These are phyloP conservation scores for Poecilia wingei DNA, from an alignment of 2,797 vertebrate species.

Conservation along the genomic window DNA sequence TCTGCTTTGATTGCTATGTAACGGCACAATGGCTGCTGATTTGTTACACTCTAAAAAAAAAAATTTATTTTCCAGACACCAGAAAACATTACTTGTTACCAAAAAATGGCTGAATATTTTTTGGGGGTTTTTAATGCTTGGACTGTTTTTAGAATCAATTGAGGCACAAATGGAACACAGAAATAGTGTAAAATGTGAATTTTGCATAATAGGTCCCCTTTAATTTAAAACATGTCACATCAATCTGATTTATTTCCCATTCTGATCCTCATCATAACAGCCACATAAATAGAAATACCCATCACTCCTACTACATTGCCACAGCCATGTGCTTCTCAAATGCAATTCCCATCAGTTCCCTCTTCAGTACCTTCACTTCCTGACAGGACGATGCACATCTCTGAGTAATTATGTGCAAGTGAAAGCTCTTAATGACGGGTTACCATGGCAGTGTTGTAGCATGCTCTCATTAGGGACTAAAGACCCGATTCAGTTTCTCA, in stretches of 20 bases:
- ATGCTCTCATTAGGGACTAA: slow-evolving; percentile 34
- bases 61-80: no score
- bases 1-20: no score
- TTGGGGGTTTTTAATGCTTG: no score
- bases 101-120: no score
- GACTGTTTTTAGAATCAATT: no score
- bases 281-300: background rate
- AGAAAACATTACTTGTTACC: no score
- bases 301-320: no score
- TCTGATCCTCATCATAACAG: background rate
- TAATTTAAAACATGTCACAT: background rate
- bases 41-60: no score
- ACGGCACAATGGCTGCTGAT: no score
- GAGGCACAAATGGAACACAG: no score
- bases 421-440: slow-evolving; percentile 61
- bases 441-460: slow-evolving; percentile 62
- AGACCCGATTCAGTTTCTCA: slow-evolving; percentile 50
- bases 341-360: background rate
- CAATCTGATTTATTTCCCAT: background rate
- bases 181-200: no score
- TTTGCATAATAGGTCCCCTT: no score
- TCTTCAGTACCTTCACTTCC: background rate
- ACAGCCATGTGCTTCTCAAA: background rate
- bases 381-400: slow-evolving; percentile 13
- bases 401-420: slow-evolving; percentile 63